Percentiles rank a stretch among this genome's conserved stretches.
phyloP scores from a whole-genome alignment of 2,888 invertebrate species.

The Drosophila parthenogenetica region DNA sequence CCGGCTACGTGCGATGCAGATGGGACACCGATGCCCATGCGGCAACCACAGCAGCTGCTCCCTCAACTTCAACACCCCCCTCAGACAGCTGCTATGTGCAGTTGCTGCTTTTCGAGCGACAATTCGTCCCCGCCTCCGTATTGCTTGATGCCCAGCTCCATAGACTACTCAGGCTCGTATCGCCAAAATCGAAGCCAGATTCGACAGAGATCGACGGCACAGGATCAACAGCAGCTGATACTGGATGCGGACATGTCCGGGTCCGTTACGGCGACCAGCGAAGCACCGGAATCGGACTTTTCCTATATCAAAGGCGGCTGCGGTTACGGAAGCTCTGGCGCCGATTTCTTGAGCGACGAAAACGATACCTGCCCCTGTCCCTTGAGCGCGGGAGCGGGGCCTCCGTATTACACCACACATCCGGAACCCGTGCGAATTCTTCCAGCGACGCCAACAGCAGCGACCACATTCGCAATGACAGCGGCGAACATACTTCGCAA shows the following conservation, averaged over 20 bases:
- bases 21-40: slow-evolving; percentile 68
- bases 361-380: slow-evolving; percentile 38
- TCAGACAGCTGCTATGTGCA: slow-evolving; percentile 49
- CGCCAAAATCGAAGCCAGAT: slow-evolving; percentile 24
- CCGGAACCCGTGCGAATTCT: slow-evolving; percentile 23
- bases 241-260: slow-evolving; percentile 48
- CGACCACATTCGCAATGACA: slow-evolving; percentile 54
- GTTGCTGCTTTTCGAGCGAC: slow-evolving; percentile 47
- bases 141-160: slow-evolving; percentile 57
- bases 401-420: slow-evolving; percentile 8
- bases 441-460: slow-evolving; percentile 31
- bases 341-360: slow-evolving; percentile 74
- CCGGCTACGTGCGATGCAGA: slow-evolving; percentile 76
- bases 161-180: slow-evolving; percentile 60
- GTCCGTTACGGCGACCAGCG: slow-evolving; percentile 32
- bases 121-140: slow-evolving; percentile 67
- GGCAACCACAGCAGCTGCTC: slow-evolving; percentile 83
- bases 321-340: slow-evolving; percentile 81
- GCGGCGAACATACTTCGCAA: slow-evolving; percentile 81
- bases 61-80: slow-evolving; percentile 82
- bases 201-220: slow-evolving; percentile 18
- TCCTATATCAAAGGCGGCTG: slow-evolving; percentile 71
- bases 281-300: slow-evolving; percentile 44
- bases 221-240: slow-evolving; percentile 44
- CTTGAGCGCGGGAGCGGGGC: slow-evolving; percentile 1